Evolutionary conservation across 2,797 vertebrate genomes (phyloP), one percentile per base, ranked within the genome.

Genomic region (Hydrocynus forskahlii): DNA sequence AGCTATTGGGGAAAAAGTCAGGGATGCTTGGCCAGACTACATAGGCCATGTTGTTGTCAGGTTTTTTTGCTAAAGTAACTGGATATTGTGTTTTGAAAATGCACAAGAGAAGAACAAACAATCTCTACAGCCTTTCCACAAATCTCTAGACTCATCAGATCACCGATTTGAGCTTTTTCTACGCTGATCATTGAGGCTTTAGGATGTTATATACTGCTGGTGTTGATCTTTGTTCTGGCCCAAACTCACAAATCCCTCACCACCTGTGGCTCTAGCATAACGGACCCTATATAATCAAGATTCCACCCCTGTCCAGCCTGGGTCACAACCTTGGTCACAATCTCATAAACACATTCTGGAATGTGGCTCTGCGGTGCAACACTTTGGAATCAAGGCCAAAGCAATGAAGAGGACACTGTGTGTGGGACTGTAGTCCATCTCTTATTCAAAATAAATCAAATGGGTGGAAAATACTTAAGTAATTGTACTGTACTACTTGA

Each of bases 21-120:
- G 77, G 77, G 80, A 81, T 72, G 68, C 54, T 70, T 88, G 82
- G 86, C 79, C 6, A 71, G 52, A 83, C 86, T 86, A 86, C 81
- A 87, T 72, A 87, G 62, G 70, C n/a, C 67, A 40, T 62, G 72
- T 85, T 67, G 75, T 85, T 84, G 79, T 87, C 76, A 83, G 67
- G 50, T n/a, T n/a, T 79, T 82, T 77, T 21, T n/a, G 64, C 40
- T 29, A 52, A 73, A 83, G 80, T 73, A 84, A 83, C 79, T 66
- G 43, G 43, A 84, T 86, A 82, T 70, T 64, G 80, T 79, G 43
- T 79, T 87, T 66, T 43, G 55, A 48, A 77, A 79, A 73, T 80
- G 52, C 48, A 7, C 64, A 69, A 64, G 70, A 83, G 60, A 80
- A 43, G 62, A 83, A 79, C 38, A 81, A 79, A 79, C 57, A 75